Conservation (phyloP, 2,113 vertebrate genomes). For the Ovis canadensis region DNA sequence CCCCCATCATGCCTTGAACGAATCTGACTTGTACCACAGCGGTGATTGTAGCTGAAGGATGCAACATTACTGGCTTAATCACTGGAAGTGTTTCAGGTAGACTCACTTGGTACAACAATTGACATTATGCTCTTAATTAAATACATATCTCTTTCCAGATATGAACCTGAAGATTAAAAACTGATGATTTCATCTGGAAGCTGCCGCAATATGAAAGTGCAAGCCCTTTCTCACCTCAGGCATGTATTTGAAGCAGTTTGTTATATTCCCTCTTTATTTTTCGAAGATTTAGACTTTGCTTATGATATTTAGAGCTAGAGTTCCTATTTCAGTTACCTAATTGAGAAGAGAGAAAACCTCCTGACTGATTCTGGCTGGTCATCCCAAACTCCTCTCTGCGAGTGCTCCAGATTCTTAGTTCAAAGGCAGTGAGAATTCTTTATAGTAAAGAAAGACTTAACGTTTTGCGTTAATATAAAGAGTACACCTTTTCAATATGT, state of each 20-base stretch:
- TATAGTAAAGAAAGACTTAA: neutral
- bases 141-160: slow-evolving; percentile 65
- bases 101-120: neutral
- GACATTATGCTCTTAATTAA: neutral
- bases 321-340: slow-evolving; percentile 42
- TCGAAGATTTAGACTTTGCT: slow-evolving; percentile 29
- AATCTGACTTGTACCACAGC: neutral
- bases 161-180: slow-evolving; percentile 80
- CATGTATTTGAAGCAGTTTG: neutral
- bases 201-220: slow-evolving; percentile 46
- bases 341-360: neutral
- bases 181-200: neutral
- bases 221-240: neutral
- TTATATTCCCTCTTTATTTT: slow-evolving; percentile 8
- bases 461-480: neutral
- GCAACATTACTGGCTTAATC: rapidly evolving
- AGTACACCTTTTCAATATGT: neutral
- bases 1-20: too few species aligned
- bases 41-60: neutral
- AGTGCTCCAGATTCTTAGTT: neutral
- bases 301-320: slow-evolving; percentile 19
- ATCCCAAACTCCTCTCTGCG: neutral
- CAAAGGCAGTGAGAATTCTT: neutral
- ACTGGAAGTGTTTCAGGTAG: neutral
- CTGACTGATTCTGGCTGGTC: neutral